A percentile compares a stretch with the other conserved stretches of the same genome.
Evolutionary conservation across 2,113 vertebrate genomes (phyloP).

Genomic region (Heliornis fulica): DNA sequence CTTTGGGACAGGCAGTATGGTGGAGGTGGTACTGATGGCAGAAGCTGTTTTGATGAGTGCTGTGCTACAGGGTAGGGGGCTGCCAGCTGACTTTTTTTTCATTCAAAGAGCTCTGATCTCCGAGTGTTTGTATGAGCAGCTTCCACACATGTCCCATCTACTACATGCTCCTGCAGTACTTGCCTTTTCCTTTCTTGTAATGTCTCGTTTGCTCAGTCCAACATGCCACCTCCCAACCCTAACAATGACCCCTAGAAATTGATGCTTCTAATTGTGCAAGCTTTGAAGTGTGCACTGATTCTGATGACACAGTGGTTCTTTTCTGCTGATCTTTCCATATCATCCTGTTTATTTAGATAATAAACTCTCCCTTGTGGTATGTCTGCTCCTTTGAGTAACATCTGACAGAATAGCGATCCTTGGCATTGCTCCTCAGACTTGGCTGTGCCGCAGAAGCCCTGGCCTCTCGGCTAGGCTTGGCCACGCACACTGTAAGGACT

Average conservation of each 20-base stretch:
- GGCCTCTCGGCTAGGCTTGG: not conserved
- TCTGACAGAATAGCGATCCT: not conserved
- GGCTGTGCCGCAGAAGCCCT: not conserved
- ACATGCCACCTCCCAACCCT: not conserved
- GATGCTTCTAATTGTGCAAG: not conserved
- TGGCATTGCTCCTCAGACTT: not conserved
- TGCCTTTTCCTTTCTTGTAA: not conserved
- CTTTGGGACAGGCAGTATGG: not conserved
- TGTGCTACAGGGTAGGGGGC: not conserved
- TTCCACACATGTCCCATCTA: not conserved
- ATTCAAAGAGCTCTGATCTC: not conserved
- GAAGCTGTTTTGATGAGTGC: fast-evolving
- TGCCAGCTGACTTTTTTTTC: not conserved
- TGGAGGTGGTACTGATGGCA: not conserved
- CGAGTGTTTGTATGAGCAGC: not conserved
- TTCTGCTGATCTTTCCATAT: not conserved
- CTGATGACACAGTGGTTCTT: not conserved
- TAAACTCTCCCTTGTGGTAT: not conserved
- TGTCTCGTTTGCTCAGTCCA: not conserved
- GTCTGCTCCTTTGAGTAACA: not conserved
- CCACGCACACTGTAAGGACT: fast-evolving
- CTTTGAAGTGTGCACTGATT: fast-evolving
- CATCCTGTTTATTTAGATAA: conserved; percentile 12
- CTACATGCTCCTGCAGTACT: not conserved
- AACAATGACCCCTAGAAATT: fast-evolving